These are phyloP conservation scores for Geophilus truncorum DNA, from an alignment of 2,888 invertebrate genomes.

Conservation along the genomic window DNA sequence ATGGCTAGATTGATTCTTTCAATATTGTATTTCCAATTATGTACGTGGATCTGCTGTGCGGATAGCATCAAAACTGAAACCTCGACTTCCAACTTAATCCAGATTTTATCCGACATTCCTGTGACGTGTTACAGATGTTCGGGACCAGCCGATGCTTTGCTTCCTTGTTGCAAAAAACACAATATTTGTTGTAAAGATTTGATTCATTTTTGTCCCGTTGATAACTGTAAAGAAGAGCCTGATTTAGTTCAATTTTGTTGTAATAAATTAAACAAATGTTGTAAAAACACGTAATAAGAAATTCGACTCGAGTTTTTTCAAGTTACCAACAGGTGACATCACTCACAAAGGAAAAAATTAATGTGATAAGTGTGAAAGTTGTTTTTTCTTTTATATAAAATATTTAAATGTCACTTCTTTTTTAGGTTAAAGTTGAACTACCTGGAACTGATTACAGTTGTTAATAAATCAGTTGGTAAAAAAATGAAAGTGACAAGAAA, in stretches of 20 bases:
- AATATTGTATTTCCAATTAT: not conserved
- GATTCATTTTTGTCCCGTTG: not conserved
- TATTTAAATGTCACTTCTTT: too few species aligned
- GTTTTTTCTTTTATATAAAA: too few species aligned
- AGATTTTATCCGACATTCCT: not conserved
- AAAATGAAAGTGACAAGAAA: too few species aligned
- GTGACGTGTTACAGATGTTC: conserved; percentile 25
- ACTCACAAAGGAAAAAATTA: too few species aligned
- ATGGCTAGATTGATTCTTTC: not conserved
- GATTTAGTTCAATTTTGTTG: conserved; percentile 17
- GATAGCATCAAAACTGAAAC: not conserved
- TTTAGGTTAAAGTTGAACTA: too few species aligned
- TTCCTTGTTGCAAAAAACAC: conserved; percentile 6
- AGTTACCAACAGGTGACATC: not conserved
- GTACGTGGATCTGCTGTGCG: not conserved
- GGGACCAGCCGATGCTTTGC: not conserved
- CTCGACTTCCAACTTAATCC: not conserved
- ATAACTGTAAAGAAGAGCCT: conserved; percentile 16
- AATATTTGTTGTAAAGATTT: conserved; percentile 23
- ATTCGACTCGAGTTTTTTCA: too few species aligned
- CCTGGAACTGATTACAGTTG: too few species aligned
- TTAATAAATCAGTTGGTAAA: too few species aligned
- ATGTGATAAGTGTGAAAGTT: too few species aligned
- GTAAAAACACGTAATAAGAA: not conserved
- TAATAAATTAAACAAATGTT: conserved; percentile 11